Conservation (phyloP, 2,888 invertebrate genomes). For the Allophyes oxyacanthae region DNA sequence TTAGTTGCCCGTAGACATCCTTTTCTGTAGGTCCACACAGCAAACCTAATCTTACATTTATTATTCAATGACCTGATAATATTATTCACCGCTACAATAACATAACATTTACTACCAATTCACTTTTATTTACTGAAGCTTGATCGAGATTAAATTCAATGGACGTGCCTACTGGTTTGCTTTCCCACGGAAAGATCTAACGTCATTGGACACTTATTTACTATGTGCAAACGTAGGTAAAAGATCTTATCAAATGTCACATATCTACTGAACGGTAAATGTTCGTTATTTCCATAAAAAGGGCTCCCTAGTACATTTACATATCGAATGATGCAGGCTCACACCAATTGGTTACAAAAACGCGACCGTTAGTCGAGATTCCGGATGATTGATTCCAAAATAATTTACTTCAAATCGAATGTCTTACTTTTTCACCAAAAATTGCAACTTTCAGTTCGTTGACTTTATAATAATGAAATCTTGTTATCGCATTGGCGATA, state of each 20-base stretch:
- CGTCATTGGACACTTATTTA: slow-evolving; percentile 25
- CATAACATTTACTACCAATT: slow-evolving; percentile 5
- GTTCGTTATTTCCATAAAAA: slow-evolving; percentile 43
- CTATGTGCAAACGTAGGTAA: slow-evolving; percentile 19
- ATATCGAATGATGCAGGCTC: slow-evolving; percentile 47
- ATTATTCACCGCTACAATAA: too few species aligned
- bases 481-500: slow-evolving; percentile 75
- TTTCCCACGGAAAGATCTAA: slow-evolving; percentile 38
- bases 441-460: slow-evolving; percentile 78
- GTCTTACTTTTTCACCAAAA: slow-evolving; percentile 74
- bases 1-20: too few species aligned
- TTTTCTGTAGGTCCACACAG: too few species aligned
- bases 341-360: slow-evolving; percentile 63
- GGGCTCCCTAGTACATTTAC: slow-evolving; percentile 49
- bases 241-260: slow-evolving; percentile 57
- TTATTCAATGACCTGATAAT: not conserved
- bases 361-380: slow-evolving; percentile 80
- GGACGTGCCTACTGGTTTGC: slow-evolving; percentile 28
- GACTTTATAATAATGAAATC: slow-evolving; percentile 78
- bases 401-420: slow-evolving; percentile 64
- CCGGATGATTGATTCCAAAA: slow-evolving; percentile 74
- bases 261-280: slow-evolving; percentile 53
- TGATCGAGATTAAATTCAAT: slow-evolving; percentile 31
- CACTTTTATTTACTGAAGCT: slow-evolving; percentile 28
- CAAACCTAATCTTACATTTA: not conserved